phyloP scores from a whole-genome alignment of 2,888 invertebrate genomes.

The Eudemis profundana region DNA sequence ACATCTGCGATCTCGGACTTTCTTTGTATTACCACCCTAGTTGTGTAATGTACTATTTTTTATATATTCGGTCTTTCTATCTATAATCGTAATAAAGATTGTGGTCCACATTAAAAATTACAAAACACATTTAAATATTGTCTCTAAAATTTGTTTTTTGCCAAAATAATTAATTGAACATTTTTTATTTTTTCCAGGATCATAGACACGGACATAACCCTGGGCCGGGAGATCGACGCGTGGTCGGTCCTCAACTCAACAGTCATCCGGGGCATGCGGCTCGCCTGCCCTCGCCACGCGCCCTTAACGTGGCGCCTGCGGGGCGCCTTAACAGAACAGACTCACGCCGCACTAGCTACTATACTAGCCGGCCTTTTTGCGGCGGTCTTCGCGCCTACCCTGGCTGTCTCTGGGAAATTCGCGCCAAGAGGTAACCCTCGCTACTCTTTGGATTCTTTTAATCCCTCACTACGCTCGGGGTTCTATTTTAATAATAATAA shows the following conservation, averaged over 20 bases:
- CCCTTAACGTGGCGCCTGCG: constrained; percentile 57
- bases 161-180: background rate
- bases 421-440: constrained; percentile 22
- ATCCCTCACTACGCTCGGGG: no score
- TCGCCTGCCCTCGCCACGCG: constrained; percentile 42
- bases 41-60: no score
- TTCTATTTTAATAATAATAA: no score
- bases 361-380: constrained; percentile 65
- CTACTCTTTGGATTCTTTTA: background rate
- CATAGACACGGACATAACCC: constrained; percentile 89
- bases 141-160: no score
- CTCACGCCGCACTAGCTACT: constrained; percentile 73
- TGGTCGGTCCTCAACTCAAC: constrained; percentile 78
- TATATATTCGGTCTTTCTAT: no score
- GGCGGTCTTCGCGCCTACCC: constrained; percentile 46
- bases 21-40: no score
- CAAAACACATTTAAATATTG: no score
- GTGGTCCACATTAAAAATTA: no score
- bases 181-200: constrained; percentile 74
- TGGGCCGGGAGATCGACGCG: constrained; percentile 74
- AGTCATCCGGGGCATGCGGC: constrained; percentile 66
- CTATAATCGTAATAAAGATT: no score
- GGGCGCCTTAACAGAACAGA: constrained; percentile 50
- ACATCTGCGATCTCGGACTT: no score
- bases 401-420: constrained; percentile 45